Evolutionary conservation across 2,113 vertebrate species (phyloP).

Genomic region (Oreochromis spilurus): DNA sequence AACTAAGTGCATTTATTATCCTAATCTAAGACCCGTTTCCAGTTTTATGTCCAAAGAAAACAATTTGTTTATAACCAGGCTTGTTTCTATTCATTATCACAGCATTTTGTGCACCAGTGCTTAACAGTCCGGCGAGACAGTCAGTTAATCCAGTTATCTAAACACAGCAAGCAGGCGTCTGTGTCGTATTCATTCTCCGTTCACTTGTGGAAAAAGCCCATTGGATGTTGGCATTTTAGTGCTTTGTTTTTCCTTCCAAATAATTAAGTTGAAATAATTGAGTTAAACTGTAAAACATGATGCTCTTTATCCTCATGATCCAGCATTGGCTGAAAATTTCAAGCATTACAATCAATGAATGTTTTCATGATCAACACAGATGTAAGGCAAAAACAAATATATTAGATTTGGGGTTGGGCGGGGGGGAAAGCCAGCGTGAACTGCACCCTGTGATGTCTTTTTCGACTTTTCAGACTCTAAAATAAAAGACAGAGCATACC

Average conservation of each 20-base stretch:
- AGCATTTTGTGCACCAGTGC: neutral
- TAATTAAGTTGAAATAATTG: neutral
- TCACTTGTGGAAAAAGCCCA: neutral
- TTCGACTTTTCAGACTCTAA: neutral
- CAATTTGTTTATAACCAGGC: neutral
- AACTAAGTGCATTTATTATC: neutral
- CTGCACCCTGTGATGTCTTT: neutral
- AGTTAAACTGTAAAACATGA: neutral
- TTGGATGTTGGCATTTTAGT: neutral
- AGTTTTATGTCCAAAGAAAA: neutral
- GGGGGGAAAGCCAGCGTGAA: neutral
- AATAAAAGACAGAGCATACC: neutral
- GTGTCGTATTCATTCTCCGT: neutral
- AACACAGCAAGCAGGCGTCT: neutral
- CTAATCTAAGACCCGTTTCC: neutral
- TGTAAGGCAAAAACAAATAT: neutral
- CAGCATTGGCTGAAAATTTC: neutral
- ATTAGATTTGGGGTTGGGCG: neutral
- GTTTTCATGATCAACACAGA: neutral
- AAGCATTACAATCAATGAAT: neutral
- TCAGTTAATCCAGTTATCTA: neutral
- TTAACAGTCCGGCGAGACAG: neutral
- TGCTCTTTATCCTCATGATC: neutral
- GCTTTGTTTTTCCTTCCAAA: neutral
- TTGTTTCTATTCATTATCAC: neutral